Evolutionary conservation across 2,113 vertebrate genomes (phyloP).

Genomic region (Prietella phreatophila): DNA sequence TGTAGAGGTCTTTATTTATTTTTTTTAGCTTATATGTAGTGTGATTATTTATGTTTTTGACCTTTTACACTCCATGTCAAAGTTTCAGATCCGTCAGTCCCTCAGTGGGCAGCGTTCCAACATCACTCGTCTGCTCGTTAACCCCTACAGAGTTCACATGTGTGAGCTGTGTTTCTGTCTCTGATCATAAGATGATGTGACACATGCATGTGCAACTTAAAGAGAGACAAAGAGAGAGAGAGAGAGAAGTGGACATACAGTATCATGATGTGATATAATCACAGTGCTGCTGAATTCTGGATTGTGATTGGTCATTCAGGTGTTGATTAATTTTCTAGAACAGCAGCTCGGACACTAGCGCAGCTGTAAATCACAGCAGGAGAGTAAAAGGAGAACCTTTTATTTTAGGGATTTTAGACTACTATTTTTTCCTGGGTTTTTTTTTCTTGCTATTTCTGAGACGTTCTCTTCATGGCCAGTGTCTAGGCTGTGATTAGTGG

Average conservation of each 20-base stretch:
- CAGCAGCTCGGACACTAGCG: background rate
- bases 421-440: background rate
- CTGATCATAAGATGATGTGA: background rate
- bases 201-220: background rate
- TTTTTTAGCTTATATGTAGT: background rate
- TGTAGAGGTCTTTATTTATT: too few species aligned
- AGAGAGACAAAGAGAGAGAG: too few species aligned
- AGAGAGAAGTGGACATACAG: too few species aligned
- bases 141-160: background rate
- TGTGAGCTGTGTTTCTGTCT: background rate
- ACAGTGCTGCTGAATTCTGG: background rate
- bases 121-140: background rate
- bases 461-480: background rate
- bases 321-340: background rate
- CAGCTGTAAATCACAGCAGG: background rate
- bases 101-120: background rate
- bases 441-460: background rate
- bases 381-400: background rate
- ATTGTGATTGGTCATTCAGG: background rate
- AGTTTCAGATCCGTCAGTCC: background rate
- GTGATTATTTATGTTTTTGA: background rate
- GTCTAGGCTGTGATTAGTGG: background rate
- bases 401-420: background rate
- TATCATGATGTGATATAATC: too few species aligned
- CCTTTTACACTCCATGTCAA: background rate